Base-by-base conservation (phyloP, 2,113 vertebrate genomes). In the Oophaga pumilio region DNA sequence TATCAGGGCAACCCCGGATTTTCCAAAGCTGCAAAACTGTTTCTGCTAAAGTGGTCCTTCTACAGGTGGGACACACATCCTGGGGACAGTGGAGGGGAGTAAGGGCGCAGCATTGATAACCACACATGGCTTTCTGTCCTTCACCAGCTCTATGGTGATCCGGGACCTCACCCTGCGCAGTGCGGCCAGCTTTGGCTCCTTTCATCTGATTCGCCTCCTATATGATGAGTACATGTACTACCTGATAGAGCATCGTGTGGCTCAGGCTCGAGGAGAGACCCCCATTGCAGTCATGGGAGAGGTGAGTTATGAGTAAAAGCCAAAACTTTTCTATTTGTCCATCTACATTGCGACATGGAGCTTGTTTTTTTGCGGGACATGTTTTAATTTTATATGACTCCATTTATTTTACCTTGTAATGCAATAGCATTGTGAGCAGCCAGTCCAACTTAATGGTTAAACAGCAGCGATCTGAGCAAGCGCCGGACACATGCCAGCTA, bases 221-320 rank as follows among this genome's bases (percentile, higher is more conserved):
- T 97, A 98, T 18, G 97, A 98, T 0, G 97, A 98, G 89, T 98
- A 98, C 90, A 97, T 98, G 97, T 98, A 97, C 93, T 98, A 97
- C 91, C 91, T 98, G 93, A 95, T 98, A n/a, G 97, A 98, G 91
- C 97, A 98, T 91, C 92, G 96, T 2, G 97, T 98, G 90, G 97
- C 97, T 26, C 95, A 95, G 91, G 97, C 97, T 85, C 96, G 95
- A 92, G 97, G 97, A 87, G 96, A 97, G 92, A 97, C 96, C 0
- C 96, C 97, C 33, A 97, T 98, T 2, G 96, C 97, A 0, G 97
- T 98, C 85, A 98, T 98, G 97, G 97, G 96, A 93, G 97, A 98
- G 93, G 97, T 97, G 89, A 24, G 93, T 28, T 20, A 12, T 73
- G 33, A 43, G 33, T 43, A 43, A 43, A 43, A 43, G 33, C 33